Evolutionary conservation across 2,113 vertebrate genomes (phyloP).

Genomic region (Heterotis niloticus): DNA sequence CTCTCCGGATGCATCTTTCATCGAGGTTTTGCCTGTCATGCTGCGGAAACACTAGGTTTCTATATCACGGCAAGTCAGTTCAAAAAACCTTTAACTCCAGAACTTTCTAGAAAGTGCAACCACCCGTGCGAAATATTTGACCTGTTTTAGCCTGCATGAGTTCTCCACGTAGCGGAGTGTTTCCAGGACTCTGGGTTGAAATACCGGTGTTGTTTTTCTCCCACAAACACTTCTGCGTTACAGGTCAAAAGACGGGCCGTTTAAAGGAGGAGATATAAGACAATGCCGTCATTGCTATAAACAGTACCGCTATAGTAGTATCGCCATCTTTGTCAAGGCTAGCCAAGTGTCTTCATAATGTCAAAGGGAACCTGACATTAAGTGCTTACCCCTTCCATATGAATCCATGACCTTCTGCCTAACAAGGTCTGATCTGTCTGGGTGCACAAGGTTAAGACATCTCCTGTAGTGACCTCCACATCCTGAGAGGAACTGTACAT

Average conservation of each 20-base stretch:
- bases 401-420: slow-evolving; percentile 11
- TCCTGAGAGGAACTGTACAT: slow-evolving; percentile 41
- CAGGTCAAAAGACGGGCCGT: neutral
- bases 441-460: slow-evolving; percentile 31
- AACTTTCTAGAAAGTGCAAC: neutral
- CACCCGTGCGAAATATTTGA: neutral
- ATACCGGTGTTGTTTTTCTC: neutral
- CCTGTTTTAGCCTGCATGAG: neutral
- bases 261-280: neutral
- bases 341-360: slow-evolving; percentile 29
- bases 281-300: neutral
- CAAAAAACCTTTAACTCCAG: neutral
- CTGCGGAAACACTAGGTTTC: slow-evolving; percentile 16
- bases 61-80: slow-evolving; percentile 1
- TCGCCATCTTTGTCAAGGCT: slow-evolving; percentile 1
- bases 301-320: neutral
- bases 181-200: neutral
- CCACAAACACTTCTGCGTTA: neutral
- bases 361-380: neutral
- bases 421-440: slow-evolving; percentile 17
- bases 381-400: slow-evolving; percentile 9
- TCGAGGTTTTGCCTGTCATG: slow-evolving; percentile 8
- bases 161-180: neutral
- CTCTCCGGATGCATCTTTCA: slow-evolving; percentile 3
- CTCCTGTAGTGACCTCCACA: slow-evolving; percentile 27